These are phyloP conservation scores for Lethrus apterus DNA, from an alignment of 1,140 invertebrate genomes.

Conservation along the genomic window DNA sequence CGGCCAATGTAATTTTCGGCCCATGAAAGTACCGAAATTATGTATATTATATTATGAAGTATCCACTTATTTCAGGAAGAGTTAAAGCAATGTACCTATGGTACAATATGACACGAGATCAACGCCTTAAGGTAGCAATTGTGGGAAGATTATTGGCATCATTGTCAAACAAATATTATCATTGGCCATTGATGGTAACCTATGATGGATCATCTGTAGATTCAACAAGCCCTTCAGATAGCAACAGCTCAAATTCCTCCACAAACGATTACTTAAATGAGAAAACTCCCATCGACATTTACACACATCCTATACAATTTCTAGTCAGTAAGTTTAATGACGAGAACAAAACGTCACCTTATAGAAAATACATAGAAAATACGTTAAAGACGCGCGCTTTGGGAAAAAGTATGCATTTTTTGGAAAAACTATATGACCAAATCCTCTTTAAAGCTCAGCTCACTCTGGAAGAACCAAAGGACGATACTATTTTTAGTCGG, in stretches of 20 bases:
- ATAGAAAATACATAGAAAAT: conserved; percentile 75
- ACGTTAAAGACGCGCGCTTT: conserved; percentile 78
- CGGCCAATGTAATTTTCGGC: no score
- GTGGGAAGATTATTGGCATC: conserved; percentile 65
- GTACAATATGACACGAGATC: conserved; percentile 82
- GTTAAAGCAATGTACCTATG: conserved; percentile 79
- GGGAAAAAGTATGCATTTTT: conserved; percentile 66
- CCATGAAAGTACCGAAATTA: no score
- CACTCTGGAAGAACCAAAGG: conserved; percentile 53
- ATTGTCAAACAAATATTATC: conserved; percentile 35
- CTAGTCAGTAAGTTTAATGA: conserved; percentile 30
- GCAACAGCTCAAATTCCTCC: conserved; percentile 35
- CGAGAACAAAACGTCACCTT: conserved; percentile 43
- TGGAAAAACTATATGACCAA: conserved; percentile 60
- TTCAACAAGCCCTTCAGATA: conserved; percentile 29
- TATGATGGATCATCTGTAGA: conserved; percentile 16
- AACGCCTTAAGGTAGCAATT: conserved; percentile 71
- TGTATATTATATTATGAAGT: no score
- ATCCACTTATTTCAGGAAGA: no score
- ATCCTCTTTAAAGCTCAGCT: conserved; percentile 61
- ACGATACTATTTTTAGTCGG: conserved; percentile 30
- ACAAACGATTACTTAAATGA: conserved; percentile 22
- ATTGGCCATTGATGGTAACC: conserved; percentile 25
- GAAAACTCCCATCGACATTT: conserved; percentile 32
- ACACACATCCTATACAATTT: conserved; percentile 20